Evolutionary conservation across 1,140 invertebrate genomes (phyloP).

Genomic region (Cylas formicarius): DNA sequence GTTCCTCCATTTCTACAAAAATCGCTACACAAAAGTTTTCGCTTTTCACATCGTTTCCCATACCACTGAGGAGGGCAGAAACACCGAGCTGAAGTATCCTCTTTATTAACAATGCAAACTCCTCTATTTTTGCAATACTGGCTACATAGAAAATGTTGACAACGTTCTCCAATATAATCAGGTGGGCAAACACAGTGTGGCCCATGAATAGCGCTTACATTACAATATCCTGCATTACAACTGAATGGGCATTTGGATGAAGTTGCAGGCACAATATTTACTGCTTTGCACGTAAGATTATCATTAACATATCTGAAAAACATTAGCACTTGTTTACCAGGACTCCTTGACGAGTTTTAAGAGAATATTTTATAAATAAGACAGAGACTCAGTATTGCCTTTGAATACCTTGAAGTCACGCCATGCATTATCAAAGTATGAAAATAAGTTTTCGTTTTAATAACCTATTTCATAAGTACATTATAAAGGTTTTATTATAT

Average conservation of each 20-base stretch:
- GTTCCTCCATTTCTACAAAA: constrained; percentile 49
- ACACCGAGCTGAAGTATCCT: constrained; percentile 44
- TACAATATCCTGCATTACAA: constrained; percentile 14
- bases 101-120: constrained; percentile 44
- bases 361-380: too few relatives aligned
- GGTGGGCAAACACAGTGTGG: constrained; percentile 53
- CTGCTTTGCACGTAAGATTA: constrained; percentile 16
- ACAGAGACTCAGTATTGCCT: too few relatives aligned
- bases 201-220: constrained; percentile 19
- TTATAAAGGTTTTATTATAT: too few relatives aligned
- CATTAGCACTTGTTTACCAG: too few relatives aligned
- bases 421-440: too few relatives aligned
- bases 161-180: constrained; percentile 52
- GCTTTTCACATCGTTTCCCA: constrained; percentile 58
- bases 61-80: constrained; percentile 57
- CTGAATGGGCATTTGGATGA: constrained; percentile 6
- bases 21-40: constrained; percentile 43
- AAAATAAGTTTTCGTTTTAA: too few relatives aligned
- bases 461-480: too few relatives aligned
- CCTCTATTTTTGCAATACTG: constrained; percentile 58
- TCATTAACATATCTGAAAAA: constrained; percentile 24
- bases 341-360: too few relatives aligned
- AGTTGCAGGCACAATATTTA: background rate
- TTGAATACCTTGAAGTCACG: too few relatives aligned
- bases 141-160: constrained; percentile 58